phyloP scores from a whole-genome alignment of 2,888 invertebrate species.

The Griposia aprilina region DNA sequence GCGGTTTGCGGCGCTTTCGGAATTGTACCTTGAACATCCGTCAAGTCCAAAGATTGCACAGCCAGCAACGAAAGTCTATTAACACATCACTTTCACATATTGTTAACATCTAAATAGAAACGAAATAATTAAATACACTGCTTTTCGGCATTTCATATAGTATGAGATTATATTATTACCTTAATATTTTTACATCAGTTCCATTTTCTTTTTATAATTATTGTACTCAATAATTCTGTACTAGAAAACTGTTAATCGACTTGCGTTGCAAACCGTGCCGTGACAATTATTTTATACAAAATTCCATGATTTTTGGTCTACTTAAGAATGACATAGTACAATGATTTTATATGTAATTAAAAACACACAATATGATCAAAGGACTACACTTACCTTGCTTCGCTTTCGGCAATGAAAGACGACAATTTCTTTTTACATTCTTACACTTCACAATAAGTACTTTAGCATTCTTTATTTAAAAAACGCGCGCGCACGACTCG shows the following conservation, averaged over 20 bases:
- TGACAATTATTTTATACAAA: conserved; percentile 11
- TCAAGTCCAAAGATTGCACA: conserved; percentile 17
- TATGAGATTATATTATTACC: conserved; percentile 6
- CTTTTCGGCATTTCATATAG: conserved; percentile 13
- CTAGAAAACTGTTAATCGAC: conserved; percentile 5
- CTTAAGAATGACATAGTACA: conserved; percentile 43
- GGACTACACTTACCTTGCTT: conserved; percentile 47
- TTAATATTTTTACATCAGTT: background rate
- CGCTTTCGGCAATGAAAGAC: conserved; percentile 19
- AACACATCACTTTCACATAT: conserved; percentile 1
- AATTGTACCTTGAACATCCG: conserved; percentile 4
- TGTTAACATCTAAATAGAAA: background rate
- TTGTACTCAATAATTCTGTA: background rate
- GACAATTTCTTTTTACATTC: conserved; percentile 27
- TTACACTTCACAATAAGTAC: conserved; percentile 44
- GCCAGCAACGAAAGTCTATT: conserved; percentile 1
- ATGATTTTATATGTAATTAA: conserved; percentile 33
- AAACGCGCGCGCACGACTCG: conserved; percentile 42
- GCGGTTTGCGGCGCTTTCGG: background rate
- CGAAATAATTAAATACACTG: background rate
- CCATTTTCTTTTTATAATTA: background rate
- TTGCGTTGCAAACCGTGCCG: conserved; percentile 6
- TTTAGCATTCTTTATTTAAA: conserved; percentile 37
- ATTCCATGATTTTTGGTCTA: conserved; percentile 38
- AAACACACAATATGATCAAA: conserved; percentile 35